A percentile compares a stretch with the other conserved stretches of the same genome.
Evolutionary conservation across 1,140 invertebrate genomes (phyloP).

Genomic region (Drosophila asahinai): DNA sequence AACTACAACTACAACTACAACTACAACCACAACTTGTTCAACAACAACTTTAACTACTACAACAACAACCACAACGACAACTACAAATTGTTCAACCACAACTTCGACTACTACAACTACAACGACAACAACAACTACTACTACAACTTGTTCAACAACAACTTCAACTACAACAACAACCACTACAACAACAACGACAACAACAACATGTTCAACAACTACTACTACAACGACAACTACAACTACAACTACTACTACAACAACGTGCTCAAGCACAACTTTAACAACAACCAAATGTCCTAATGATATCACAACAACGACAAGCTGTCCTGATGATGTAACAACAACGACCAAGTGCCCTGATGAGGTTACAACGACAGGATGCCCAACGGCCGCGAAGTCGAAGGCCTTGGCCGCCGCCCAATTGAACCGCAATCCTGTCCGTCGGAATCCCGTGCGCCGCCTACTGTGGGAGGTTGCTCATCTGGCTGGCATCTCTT

Average conservation of each 20-base stretch:
- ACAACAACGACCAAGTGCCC: constrained; percentile 14
- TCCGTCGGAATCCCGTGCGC: constrained; percentile 32
- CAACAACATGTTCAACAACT: constrained; percentile 2
- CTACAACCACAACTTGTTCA: constrained; percentile 11
- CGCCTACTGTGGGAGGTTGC: constrained; percentile 40
- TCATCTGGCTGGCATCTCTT: constrained; percentile 7
- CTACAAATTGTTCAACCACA: neutral
- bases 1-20: constrained; percentile 18
- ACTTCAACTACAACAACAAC: constrained; percentile 10
- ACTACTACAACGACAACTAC: constrained; percentile 14
- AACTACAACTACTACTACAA: constrained; percentile 20
- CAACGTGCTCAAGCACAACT: constrained; percentile 12
- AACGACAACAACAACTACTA: neutral
- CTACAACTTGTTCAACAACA: constrained; percentile 4
- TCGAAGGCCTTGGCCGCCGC: constrained; percentile 6
- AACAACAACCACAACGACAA: neutral
- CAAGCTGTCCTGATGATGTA: neutral
- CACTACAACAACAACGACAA: constrained; percentile 10
- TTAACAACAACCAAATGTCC: constrained; percentile 13
- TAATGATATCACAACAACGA: constrained; percentile 10
- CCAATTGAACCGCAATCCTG: constrained; percentile 21
- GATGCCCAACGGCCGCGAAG: constrained; percentile 1
- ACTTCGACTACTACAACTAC: neutral
- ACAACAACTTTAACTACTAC: constrained; percentile 9
- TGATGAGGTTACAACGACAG: constrained; percentile 3